Conservation (phyloP, 2,113 vertebrate species). For the Colinus virginianus region DNA sequence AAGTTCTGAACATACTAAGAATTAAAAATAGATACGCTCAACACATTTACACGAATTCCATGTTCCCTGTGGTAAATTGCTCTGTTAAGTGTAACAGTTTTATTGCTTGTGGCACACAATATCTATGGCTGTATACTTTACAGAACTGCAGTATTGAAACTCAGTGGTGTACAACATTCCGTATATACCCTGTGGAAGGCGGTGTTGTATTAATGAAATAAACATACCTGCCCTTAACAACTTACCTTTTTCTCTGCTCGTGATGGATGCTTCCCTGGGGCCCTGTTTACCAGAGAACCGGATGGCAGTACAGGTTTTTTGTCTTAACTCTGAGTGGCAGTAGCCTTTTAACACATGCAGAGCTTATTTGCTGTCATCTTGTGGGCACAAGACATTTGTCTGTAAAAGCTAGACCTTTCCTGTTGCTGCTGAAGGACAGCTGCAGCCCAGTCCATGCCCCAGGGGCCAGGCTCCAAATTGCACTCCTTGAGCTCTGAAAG, state of each 20-base stretch:
- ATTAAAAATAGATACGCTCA: constrained; percentile 23
- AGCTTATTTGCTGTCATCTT: neutral
- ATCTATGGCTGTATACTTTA: constrained; percentile 62
- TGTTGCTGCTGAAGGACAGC: neutral
- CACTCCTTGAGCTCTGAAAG: neutral
- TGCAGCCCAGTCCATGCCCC: neutral
- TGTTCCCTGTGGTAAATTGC: constrained; percentile 66
- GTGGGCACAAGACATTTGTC: neutral
- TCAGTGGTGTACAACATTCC: constrained; percentile 55
- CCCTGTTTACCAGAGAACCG: rapidly evolving
- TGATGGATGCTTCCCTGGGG: rapidly evolving
- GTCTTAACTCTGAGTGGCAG: neutral
- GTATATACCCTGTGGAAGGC: constrained; percentile 62
- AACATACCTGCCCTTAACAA: constrained; percentile 58
- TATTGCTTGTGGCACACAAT: constrained; percentile 69
- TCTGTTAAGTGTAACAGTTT: constrained; percentile 32
- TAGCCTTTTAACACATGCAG: neutral
- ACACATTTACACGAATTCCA: constrained; percentile 27
- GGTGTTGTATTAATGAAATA: constrained; percentile 70
- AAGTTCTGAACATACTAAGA: constrained; percentile 13
- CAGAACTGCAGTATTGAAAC: constrained; percentile 41
- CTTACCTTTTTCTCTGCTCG: neutral
- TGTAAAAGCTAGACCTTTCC: neutral
- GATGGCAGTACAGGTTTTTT: too few relatives aligned
- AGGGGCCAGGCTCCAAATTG: too few relatives aligned